Base-by-base conservation (phyloP, 2,888 invertebrate genomes). In the Gastrophysa polygoni region DNA sequence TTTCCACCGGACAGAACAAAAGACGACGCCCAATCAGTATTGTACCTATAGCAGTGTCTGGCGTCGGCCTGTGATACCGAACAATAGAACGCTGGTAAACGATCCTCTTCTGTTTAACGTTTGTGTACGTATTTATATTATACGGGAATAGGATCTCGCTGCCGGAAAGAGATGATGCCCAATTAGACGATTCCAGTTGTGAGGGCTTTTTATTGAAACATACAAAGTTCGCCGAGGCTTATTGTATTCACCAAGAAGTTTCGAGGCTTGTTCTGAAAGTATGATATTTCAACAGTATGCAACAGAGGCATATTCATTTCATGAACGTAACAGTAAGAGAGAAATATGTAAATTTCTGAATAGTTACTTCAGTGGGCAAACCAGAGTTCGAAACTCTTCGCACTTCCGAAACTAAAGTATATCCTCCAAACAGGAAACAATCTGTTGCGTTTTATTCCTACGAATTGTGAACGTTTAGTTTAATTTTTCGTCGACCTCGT, bases 71-170 rank as follows among this genome's bases (percentile, higher is more conserved):
- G 78, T 78, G 78, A 78, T 77, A 72, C 68, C 71, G 70, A 76
- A 80, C 80, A 80, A 79, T 79, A 73, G 77, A 74, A 74, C 74
- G 73, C 73, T 75, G 75, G 76, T 78, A 78, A 79, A 75, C 78
- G 79, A 79, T 80, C 78, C 78, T 75, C 73, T 75, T 75, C 79
- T 79, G 78, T 79, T n/a, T 78, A 75, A 75, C 74, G 78, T 78
- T 79, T 79, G 75, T 76, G 74, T 77, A 76, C 74, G 74, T 75
- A 78, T 77, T 78, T 79, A 78, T 79, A 77, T 79, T 79, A 78
- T 78, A 76, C 77, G 75, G 75, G 71, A 73, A 14, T 10, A 6
- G 38, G 38, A 74, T 74, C 68, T 72, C 63, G 71, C 70, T 52
- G 71, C 71, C 71, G 59, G 68, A 64, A 74, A 77, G 74, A 67